phyloP scores from a whole-genome alignment of 2,888 invertebrate species.

The Meta bourneti region DNA sequence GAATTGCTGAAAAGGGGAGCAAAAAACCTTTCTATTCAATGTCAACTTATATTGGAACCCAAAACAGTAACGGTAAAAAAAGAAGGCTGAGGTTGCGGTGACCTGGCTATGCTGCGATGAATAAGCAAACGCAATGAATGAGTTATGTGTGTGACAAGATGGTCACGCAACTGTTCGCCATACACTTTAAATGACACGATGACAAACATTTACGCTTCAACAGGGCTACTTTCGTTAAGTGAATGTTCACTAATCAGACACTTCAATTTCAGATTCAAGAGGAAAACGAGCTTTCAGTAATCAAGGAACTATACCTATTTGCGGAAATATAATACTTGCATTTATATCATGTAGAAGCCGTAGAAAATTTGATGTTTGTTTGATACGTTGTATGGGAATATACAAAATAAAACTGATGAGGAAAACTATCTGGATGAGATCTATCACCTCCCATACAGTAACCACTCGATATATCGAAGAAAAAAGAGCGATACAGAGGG shows the following conservation, averaged over 20 bases:
- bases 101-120: constrained; percentile 10
- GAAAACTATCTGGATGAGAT: too few species aligned
- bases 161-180: constrained; percentile 41
- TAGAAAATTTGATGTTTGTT: too few species aligned
- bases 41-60: neutral
- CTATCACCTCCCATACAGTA: too few species aligned
- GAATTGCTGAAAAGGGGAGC: neutral
- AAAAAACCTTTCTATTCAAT: neutral
- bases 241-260: neutral
- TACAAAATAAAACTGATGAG: too few species aligned
- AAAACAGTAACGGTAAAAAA: constrained; percentile 20
- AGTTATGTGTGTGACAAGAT: neutral
- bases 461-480: too few species aligned
- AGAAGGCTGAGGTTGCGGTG: neutral
- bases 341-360: too few species aligned
- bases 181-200: constrained; percentile 30
- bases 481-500: too few species aligned
- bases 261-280: neutral
- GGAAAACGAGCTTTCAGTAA: neutral
- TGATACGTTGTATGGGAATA: too few species aligned
- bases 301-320: too few species aligned
- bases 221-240: neutral
- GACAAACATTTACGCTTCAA: constrained; percentile 52
- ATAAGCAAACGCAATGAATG: constrained; percentile 13
- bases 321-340: too few species aligned